Evolutionary conservation across 2,113 vertebrate species (phyloP), one percentile per base, ranked within the genome.

Genomic region (Pampusana beccarii): DNA sequence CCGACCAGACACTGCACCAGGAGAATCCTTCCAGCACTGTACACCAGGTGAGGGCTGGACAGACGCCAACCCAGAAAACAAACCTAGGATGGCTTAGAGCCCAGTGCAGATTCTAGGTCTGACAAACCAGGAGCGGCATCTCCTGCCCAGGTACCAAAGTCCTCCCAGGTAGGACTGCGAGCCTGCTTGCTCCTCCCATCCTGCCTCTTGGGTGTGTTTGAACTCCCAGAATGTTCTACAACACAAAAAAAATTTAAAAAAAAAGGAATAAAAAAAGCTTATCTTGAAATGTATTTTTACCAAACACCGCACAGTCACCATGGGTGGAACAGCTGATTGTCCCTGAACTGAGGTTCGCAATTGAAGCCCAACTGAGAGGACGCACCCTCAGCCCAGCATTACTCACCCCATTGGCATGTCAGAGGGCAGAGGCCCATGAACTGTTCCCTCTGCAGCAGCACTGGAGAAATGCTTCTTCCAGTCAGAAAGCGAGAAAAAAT

Each of bases 241-340:
- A 4, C 8, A 18, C n/a, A 42, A 3, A 12, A 64, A 75, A 79
- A 58, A 74, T n/a, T n/a, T n/a, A 25, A 38, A 34, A 6, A 34
- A 25, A 23, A 31, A 44, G 16, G 42, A 44, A 44, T 44, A 18
- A 44, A 26, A 34, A 57, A 33, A 78, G 20, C 56, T 95, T 97
- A 95, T 95, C 95, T 93, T 3, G 5, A 65, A 64, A 89, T 44
- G 73, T 86, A 80, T 86, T 81, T 51, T 86, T 87, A 21, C 44
- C 83, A 69, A 93, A 75, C 88, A 72, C 26, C 54, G 38, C 69
- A 50, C 26, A 15, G 79, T 14, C 0, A 1, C 64, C 80, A 18
- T 42, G 93, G 75, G 77, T 75, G 88, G 86, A 46, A 60, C 65
- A 85, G 83, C 90, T 81, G 86, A n/a, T 23, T 46, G 83, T 91